A percentile compares a stretch with the other conserved stretches of the same genome.
Evolutionary conservation across 1,140 invertebrate genomes (phyloP).

Genomic region (Eurytemora carolleeae): DNA sequence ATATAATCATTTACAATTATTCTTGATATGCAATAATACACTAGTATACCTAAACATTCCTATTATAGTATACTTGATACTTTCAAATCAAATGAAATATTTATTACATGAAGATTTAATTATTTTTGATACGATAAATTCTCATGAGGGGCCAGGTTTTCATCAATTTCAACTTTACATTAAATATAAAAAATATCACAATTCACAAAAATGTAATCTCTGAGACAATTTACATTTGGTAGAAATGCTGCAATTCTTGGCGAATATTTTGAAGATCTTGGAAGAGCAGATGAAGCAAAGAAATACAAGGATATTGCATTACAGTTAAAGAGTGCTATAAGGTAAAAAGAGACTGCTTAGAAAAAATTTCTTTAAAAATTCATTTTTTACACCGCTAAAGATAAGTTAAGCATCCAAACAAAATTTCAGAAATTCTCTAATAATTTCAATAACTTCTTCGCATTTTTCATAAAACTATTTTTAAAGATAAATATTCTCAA

Average conservation of each 20-base stretch:
- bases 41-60: too few relatives aligned
- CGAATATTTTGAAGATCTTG: not conserved
- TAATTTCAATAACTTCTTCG: not conserved
- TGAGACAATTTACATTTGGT: not conserved
- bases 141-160: not conserved
- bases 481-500: not conserved
- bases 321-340: not conserved
- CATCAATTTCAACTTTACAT: not conserved
- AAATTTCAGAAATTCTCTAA: not conserved
- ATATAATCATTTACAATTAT: too few relatives aligned
- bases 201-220: not conserved
- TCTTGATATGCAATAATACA: too few relatives aligned
- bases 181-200: not conserved
- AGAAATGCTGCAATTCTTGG: not conserved
- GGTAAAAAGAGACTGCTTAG: too few relatives aligned
- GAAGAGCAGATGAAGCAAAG: not conserved
- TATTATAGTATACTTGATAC: not conserved
- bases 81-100: not conserved
- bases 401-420: not conserved
- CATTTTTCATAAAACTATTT: not conserved
- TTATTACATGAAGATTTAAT: not conserved
- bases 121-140: not conserved
- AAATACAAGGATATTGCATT: not conserved
- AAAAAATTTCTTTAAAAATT: too few relatives aligned
- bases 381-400: not conserved